These are phyloP conservation scores for Nematopogon swammerdamellus DNA, from an alignment of 2,888 invertebrate species.

Conservation along the genomic window DNA sequence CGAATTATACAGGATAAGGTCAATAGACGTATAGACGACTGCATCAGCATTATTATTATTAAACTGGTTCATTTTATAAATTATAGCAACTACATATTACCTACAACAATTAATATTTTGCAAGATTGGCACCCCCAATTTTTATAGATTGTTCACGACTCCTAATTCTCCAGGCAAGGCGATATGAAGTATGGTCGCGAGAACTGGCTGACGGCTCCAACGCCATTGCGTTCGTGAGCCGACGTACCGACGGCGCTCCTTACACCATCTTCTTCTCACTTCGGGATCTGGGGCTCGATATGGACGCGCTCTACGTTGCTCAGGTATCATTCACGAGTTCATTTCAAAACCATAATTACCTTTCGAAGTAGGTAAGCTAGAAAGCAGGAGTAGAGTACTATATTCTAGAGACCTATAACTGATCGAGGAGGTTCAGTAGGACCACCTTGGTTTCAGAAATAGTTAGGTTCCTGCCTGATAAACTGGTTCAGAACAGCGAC, in stretches of 20 bases:
- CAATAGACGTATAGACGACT: too few species aligned
- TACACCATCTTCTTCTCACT: slow-evolving; percentile 21
- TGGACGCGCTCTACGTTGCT: neutral
- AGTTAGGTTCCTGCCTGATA: too few species aligned
- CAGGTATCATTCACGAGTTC: neutral
- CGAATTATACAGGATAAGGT: slow-evolving; percentile 26
- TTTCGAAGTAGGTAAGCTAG: too few species aligned
- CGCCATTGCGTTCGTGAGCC: slow-evolving; percentile 58
- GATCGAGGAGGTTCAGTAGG: too few species aligned
- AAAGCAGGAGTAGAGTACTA: too few species aligned
- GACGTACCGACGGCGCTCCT: slow-evolving; percentile 28
- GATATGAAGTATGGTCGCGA: slow-evolving; percentile 55
- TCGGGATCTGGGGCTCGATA: slow-evolving; percentile 21
- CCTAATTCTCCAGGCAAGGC: slow-evolving; percentile 17
- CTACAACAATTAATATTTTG: neutral
- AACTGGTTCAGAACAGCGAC: too few species aligned
- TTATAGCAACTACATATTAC: slow-evolving; percentile 8
- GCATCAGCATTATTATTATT: too few species aligned
- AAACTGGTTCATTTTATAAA: too few species aligned
- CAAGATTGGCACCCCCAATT: neutral
- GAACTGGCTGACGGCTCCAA: slow-evolving; percentile 44
- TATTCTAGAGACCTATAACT: too few species aligned
- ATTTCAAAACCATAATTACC: too few species aligned
- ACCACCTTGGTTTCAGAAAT: too few species aligned
- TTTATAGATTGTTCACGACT: too few species aligned